Evolutionary conservation across 2,888 invertebrate genomes (phyloP).

Genomic region (Callyntrura sp.): DNA sequence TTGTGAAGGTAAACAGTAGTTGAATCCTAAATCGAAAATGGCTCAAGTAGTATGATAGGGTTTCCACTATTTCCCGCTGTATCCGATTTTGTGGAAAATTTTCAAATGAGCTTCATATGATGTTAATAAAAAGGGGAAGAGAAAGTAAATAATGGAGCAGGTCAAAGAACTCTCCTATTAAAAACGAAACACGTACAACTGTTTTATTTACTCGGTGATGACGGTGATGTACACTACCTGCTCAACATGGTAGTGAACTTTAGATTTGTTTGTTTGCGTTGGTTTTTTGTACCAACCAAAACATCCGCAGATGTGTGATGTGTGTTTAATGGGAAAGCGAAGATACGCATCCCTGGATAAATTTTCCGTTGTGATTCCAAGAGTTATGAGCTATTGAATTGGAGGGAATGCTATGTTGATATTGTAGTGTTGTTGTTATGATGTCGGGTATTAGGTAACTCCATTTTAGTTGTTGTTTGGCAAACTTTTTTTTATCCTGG

Average conservation of each 20-base stretch:
- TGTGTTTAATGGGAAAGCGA: too few species aligned
- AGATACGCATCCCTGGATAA: conserved; percentile 4
- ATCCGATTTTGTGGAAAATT: conserved; percentile 16
- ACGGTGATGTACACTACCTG: not conserved
- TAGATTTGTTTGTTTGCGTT: not conserved
- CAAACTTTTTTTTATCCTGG: too few species aligned
- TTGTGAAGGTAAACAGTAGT: conserved; percentile 46
- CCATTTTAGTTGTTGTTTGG: too few species aligned
- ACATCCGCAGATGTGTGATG: not conserved
- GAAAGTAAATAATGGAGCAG: conserved; percentile 27
- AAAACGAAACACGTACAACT: too few species aligned
- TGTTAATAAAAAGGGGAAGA: not conserved
- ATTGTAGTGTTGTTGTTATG: too few species aligned
- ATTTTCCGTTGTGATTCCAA: too few species aligned
- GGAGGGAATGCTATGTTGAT: too few species aligned
- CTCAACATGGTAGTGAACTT: not conserved
- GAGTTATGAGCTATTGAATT: too few species aligned
- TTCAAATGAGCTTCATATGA: conserved; percentile 38
- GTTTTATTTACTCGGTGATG: not conserved
- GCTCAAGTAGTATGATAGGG: conserved; percentile 15
- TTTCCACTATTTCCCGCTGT: not conserved
- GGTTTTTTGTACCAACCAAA: not conserved
- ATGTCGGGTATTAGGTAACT: too few species aligned
- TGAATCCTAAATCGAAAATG: conserved; percentile 28
- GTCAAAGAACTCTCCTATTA: conserved; percentile 63